Percentiles rank a stretch among this genome's conserved stretches.
Evolutionary conservation across 2,797 vertebrate genomes (phyloP).

Genomic region (Psittacula derbiana): DNA sequence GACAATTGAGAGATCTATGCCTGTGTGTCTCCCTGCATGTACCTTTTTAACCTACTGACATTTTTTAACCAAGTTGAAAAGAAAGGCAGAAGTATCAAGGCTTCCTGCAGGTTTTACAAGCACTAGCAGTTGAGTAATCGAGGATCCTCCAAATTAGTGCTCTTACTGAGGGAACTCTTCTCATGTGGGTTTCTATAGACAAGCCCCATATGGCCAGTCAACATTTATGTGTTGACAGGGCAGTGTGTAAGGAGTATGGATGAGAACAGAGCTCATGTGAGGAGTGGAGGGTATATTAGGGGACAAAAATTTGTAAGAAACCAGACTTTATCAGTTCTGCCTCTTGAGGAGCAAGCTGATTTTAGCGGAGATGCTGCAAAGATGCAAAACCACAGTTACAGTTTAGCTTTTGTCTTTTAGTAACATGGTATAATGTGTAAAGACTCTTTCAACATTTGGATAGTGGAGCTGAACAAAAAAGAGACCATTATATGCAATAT

Average conservation of each 20-base stretch:
- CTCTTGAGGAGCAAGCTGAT: neutral
- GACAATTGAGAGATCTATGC: neutral
- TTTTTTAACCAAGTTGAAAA: neutral
- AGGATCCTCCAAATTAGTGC: neutral
- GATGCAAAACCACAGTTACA: neutral
- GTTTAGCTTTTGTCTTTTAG: slow-evolving; percentile 12
- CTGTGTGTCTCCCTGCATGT: neutral
- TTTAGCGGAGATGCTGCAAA: neutral
- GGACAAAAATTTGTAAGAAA: neutral
- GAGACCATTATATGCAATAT: slow-evolving; percentile 8
- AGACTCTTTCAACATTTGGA: slow-evolving; percentile 10
- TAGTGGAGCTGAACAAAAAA: neutral
- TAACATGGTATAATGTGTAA: neutral
- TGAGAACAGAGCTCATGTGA: neutral
- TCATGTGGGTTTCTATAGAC: neutral
- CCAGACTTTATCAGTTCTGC: neutral
- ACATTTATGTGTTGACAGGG: neutral
- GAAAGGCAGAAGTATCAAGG: neutral
- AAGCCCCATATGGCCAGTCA: neutral
- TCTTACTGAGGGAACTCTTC: neutral
- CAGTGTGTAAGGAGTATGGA: neutral
- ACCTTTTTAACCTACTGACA: neutral
- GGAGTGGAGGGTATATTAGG: neutral
- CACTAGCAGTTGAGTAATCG: neutral
- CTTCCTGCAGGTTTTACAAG: neutral